Base-by-base conservation (phyloP, 2,797 vertebrate species). In the Cuculus canorus region DNA sequence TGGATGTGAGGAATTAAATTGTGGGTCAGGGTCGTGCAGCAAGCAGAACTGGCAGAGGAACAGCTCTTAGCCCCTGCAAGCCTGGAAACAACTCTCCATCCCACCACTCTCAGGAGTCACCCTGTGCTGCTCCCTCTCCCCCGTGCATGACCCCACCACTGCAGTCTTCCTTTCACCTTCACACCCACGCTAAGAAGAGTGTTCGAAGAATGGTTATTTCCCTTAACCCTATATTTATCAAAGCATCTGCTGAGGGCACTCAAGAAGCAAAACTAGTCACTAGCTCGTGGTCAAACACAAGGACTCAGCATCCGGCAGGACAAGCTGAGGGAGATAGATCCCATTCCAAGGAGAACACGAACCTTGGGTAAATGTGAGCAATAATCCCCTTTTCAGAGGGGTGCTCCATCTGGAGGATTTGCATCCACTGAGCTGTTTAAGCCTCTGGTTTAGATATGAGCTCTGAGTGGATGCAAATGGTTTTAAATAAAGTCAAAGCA, bases 251-350 rank as follows among this genome's bases (percentile, higher is more conserved):
- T 7, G 11, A 27, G n/a, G 25, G 21, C 53, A 32, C 10, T 47
- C 9, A 43, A 0, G 10, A 76, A 52, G 43, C 33, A 72, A 84
- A 93, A 53, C 12, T 3, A 28, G 60, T 47, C 64, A 13, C 17
- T 0, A 0, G 30, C 3, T 2, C 1, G 0, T 4, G 80, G 32
- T 2, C 16, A 32, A 78, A 52, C 15, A 66, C 33, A 35, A 10
- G 33, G 56, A 15, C 32, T 72, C 13, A 23, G 43, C 1, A 0
- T 52, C 32, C 22, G 61, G 48, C 50, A 37, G 32, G 60, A 80
- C 0, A 0, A 68, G 37, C 35, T 11, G 25, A 65, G 25, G 21
- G 39, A 84, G 43, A 39, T 39, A 8, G 5, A 12, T 21, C n/a
- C 61, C 32, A 3, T 11, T 63, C 41, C 2, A 3, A 77, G 39